A percentile compares a stretch with the other conserved stretches of the same genome.
phyloP scores from a whole-genome alignment of 2,113 vertebrate genomes.

The Saimiri boliviensis region DNA sequence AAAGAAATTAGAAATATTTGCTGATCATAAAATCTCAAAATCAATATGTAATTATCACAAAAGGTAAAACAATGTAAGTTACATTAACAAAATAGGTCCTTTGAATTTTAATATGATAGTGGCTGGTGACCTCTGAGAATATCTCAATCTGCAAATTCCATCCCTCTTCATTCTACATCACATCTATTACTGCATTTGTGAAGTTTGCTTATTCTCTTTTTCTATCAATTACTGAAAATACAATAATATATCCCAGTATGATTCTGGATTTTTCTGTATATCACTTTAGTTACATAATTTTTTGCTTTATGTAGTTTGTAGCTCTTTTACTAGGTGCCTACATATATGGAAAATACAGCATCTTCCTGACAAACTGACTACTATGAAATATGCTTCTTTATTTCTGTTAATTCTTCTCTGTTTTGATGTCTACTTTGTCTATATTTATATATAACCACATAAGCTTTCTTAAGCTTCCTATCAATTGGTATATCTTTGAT shows the following conservation, averaged over 20 bases:
- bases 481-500: neutral
- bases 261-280: neutral
- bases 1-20: neutral
- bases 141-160: neutral
- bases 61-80: neutral
- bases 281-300: neutral
- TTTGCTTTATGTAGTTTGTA: neutral
- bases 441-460: neutral
- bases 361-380: neutral
- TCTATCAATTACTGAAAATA: neutral
- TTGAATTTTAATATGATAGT: neutral
- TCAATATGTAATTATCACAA: neutral
- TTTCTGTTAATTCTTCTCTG: neutral
- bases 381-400: neutral
- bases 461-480: neutral
- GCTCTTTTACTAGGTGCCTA: neutral
- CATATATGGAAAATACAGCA: neutral
- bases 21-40: neutral
- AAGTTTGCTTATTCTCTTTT: conserved; percentile 4
- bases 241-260: neutral
- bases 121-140: neutral
- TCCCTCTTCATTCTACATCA: neutral
- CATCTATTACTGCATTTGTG: neutral
- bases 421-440: neutral
- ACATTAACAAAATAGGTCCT: neutral